Base-by-base conservation (phyloP, 2,888 invertebrate genomes). In the Philaethria dido region DNA sequence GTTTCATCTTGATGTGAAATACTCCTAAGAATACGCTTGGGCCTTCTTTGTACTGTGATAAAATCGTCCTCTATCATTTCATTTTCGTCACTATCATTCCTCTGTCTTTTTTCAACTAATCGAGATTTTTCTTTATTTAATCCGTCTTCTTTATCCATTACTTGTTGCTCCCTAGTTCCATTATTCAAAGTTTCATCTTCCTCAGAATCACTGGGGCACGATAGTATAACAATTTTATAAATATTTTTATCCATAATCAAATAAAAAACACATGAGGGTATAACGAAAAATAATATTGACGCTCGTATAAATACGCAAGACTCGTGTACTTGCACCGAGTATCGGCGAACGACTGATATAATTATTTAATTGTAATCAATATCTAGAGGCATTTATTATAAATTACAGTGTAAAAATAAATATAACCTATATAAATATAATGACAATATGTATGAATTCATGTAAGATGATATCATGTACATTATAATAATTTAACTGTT, bases 291-390 rank as follows among this genome's bases (percentile, higher is more conserved):
- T 42, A 50, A 20, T 2, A 1, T 16, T 44, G 16, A n/a, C 44
- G 16, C 16, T 44, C 5, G 3, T 16, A 44, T 44, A 16, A n/a
- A 1, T 6, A 36, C 50, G 29, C 47, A 45, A 45, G 25, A 33
- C 47, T 29, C 60, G 29, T 62, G 50, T 36, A n/a, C 50, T 62
- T 22, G 62, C 62, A 39, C 50, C 36, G 48, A 47, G 20, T 50
- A 62, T 20, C 62, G 39, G 16, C 62, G 62, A 50, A 39, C 50
- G 36, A 62, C 20, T 62, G n/a, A n/a, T n/a, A n/a, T n/a, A n/a
- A n/a, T n/a, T n/a, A n/a, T n/a, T n/a, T n/a, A n/a, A n/a, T n/a
- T n/a, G n/a, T n/a, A n/a, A n/a, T n/a, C n/a, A n/a, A n/a, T n/a
- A n/a, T n/a, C n/a, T n/a, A n/a, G n/a, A n/a, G n/a, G n/a, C n/a